These are phyloP conservation scores for Rhizoglyphus robini DNA, from an alignment of 1,140 invertebrate species.

Conservation along the genomic window DNA sequence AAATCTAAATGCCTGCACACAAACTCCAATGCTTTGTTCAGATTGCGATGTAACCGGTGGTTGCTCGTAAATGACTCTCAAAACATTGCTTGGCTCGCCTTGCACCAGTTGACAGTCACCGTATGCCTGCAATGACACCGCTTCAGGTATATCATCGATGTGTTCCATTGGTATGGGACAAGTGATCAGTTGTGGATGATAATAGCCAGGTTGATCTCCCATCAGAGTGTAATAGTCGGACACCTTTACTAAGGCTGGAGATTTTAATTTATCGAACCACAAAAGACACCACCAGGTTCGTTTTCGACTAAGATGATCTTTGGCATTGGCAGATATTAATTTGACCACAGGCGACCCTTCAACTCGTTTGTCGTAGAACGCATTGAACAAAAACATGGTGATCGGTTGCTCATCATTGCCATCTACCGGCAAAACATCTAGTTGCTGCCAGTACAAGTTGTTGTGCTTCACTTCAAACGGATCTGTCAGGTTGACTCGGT, in stretches of 20 bases:
- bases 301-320: no score
- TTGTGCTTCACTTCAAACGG: constrained; percentile 36
- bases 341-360: no score
- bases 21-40: constrained; percentile 37
- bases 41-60: no score
- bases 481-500: background rate
- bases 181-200: constrained; percentile 67
- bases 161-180: constrained; percentile 52
- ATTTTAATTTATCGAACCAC: no score
- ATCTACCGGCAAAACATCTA: no score
- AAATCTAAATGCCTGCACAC: constrained; percentile 16
- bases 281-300: no score
- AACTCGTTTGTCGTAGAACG: constrained; percentile 72
- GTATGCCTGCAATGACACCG: constrained; percentile 54
- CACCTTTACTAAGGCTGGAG: no score
- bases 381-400: constrained; percentile 64
- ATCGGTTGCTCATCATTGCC: no score
- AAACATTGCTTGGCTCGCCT: constrained; percentile 63
- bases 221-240: no score
- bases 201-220: no score
- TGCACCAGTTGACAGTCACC: constrained; percentile 53
- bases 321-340: no score
- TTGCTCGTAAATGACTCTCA: constrained; percentile 77
- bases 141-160: constrained; percentile 48
- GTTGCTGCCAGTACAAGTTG: constrained; percentile 70